A percentile compares a stretch with the other conserved stretches of the same genome.
Conservation (phyloP, 2,113 vertebrate genomes). For the Rattus rattus region DNA sequence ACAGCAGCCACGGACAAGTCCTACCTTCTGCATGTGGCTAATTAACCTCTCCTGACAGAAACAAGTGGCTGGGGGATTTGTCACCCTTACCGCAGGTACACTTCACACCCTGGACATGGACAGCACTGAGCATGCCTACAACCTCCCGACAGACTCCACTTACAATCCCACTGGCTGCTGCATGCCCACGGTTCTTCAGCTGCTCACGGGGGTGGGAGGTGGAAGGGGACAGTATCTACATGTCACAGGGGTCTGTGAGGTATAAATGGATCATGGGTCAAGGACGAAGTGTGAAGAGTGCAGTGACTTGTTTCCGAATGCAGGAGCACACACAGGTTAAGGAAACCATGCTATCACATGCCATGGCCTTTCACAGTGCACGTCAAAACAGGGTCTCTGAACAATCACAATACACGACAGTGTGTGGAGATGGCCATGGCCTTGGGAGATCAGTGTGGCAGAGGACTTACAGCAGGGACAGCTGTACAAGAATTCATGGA, state of each 20-base stretch:
- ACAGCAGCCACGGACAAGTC: slow-evolving; percentile 18
- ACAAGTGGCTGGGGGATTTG: neutral
- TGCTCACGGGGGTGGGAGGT: neutral
- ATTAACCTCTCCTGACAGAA: slow-evolving; percentile 65
- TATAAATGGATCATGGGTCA: neutral
- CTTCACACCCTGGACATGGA: neutral
- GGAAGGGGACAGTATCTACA: neutral
- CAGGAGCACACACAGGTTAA: neutral
- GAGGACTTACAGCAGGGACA: neutral
- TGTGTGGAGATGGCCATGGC: neutral
- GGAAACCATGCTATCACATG: neutral
- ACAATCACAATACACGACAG: neutral
- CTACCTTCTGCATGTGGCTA: slow-evolving; percentile 41
- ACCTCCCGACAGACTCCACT: neutral
- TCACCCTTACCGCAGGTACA: neutral
- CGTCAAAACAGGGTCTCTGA: neutral
- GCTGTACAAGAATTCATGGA: neutral
- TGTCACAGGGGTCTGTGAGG: neutral
- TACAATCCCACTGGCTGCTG: slow-evolving; percentile 16
- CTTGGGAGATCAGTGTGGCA: neutral
- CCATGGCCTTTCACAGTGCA: neutral
- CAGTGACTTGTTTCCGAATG: slow-evolving; percentile 21
- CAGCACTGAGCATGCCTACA: neutral
- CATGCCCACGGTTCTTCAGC: neutral
- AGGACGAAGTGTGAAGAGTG: neutral